These are phyloP conservation scores for Patella caerulea DNA, from an alignment of 2,888 invertebrate species.

Conservation along the genomic window DNA sequence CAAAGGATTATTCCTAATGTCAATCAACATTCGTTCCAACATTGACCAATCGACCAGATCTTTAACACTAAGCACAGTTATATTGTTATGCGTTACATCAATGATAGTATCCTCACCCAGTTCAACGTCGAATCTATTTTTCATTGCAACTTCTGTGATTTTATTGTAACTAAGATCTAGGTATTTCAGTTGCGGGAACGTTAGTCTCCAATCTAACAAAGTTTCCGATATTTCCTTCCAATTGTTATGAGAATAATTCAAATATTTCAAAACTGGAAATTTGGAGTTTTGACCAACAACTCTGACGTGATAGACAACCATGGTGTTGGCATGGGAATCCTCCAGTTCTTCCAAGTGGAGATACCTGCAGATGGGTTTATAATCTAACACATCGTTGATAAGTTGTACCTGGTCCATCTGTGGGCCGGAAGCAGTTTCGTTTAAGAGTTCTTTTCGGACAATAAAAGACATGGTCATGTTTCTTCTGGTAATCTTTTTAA, in stretches of 20 bases:
- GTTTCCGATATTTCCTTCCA: constrained; percentile 38
- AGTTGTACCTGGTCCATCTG: not conserved
- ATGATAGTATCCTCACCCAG: constrained; percentile 16
- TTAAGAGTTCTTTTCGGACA: not conserved
- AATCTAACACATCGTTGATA: not conserved
- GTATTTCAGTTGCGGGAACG: constrained; percentile 46
- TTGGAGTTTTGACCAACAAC: constrained; percentile 39
- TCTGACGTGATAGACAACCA: constrained; percentile 43
- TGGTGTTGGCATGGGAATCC: constrained; percentile 37
- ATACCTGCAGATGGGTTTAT: constrained; percentile 36
- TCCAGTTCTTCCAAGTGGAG: constrained; percentile 40
- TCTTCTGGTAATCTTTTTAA: constrained; percentile 29
- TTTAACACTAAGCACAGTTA: constrained; percentile 39
- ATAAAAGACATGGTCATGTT: constrained; percentile 38
- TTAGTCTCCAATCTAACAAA: constrained; percentile 44
- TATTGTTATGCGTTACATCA: constrained; percentile 42
- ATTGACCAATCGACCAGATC: constrained; percentile 39
- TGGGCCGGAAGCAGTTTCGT: not conserved
- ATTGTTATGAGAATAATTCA: constrained; percentile 37
- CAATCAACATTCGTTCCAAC: constrained; percentile 45
- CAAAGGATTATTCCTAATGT: constrained; percentile 50
- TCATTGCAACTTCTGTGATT: constrained; percentile 42
- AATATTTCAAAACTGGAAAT: constrained; percentile 40
- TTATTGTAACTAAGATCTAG: constrained; percentile 53
- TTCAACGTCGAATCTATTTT: not conserved